A percentile compares a stretch with the other conserved stretches of the same genome.
phyloP scores from a whole-genome alignment of 2,797 vertebrate genomes.

The Aldrovandia affinis region DNA sequence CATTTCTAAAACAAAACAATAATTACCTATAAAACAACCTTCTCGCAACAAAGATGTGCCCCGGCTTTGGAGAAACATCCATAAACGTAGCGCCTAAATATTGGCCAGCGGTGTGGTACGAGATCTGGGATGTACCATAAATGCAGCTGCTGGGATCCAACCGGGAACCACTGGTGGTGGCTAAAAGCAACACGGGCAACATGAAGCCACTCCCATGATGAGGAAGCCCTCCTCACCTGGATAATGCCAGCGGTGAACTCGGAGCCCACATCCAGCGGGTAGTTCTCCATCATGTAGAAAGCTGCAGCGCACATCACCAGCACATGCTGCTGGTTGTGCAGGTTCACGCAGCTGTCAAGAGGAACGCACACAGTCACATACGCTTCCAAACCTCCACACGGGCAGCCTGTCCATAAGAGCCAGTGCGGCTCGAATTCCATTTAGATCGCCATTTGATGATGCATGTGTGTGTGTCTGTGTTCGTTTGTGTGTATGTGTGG shows the following conservation, averaged over 20 bases:
- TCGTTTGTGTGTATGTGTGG: neutral
- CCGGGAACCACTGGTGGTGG: too few relatives aligned
- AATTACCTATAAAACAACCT: neutral
- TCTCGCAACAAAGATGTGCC: too few relatives aligned
- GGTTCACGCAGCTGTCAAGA: conserved; percentile 84
- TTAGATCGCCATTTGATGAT: too few relatives aligned
- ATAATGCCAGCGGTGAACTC: conserved; percentile 93
- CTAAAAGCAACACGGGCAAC: too few relatives aligned
- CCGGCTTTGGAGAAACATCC: too few relatives aligned
- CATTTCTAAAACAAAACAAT: neutral
- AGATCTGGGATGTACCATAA: too few relatives aligned
- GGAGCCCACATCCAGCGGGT: conserved; percentile 91
- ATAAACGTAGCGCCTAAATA: too few relatives aligned
- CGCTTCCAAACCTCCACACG: neutral
- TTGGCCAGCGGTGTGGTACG: too few relatives aligned
- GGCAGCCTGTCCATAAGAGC: too few relatives aligned
- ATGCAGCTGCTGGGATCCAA: too few relatives aligned
- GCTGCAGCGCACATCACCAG: conserved; percentile 96
- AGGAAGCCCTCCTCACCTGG: conserved; percentile 76
- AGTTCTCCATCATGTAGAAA: conserved; percentile 99
- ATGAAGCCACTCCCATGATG: too few relatives aligned
- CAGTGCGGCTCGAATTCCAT: too few relatives aligned
- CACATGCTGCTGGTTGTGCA: conserved; percentile 96
- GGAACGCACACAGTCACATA: conserved; percentile 4
- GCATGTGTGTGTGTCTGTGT: neutral